Conservation (phyloP, 2,113 vertebrate species). For the Lonchura striata region DNA sequence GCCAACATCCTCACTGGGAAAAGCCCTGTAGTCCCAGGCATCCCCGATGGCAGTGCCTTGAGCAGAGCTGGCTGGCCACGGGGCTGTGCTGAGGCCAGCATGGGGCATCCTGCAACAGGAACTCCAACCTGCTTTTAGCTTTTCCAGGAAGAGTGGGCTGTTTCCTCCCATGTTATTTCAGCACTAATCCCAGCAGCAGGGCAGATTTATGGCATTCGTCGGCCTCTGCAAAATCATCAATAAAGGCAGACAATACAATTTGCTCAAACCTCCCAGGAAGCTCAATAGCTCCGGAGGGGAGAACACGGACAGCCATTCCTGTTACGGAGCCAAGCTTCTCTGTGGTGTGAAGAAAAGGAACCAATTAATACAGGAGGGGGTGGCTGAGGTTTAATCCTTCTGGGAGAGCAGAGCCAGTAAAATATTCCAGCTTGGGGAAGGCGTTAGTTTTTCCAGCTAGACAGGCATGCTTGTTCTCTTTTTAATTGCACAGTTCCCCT, state of each 20-base stretch:
- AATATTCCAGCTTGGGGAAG: neutral
- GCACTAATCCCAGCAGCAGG: neutral
- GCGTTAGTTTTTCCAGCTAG: neutral
- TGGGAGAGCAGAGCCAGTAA: neutral
- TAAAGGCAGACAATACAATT: constrained; percentile 17
- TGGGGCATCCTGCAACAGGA: rapidly evolving
- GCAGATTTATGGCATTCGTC: neutral
- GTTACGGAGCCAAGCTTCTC: neutral
- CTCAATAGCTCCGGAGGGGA: neutral
- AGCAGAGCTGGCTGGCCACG: rapidly evolving
- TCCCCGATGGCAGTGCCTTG: neutral
- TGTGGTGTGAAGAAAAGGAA: neutral
- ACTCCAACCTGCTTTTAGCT: neutral
- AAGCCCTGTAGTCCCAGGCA: neutral
- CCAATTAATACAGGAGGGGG: neutral
- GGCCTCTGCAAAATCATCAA: constrained; percentile 17
- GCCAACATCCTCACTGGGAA: neutral
- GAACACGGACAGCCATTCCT: neutral
- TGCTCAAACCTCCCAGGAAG: constrained; percentile 3
- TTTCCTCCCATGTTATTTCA: neutral
- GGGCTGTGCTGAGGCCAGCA: neutral
- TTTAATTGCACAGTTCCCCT: neutral
- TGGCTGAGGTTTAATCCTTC: neutral
- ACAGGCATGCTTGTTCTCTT: neutral
- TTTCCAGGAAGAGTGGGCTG: neutral